Percentiles rank a stretch among this genome's conserved stretches.
Conservation (phyloP, 2,888 invertebrate genomes). For the Syrista parreyssii region DNA sequence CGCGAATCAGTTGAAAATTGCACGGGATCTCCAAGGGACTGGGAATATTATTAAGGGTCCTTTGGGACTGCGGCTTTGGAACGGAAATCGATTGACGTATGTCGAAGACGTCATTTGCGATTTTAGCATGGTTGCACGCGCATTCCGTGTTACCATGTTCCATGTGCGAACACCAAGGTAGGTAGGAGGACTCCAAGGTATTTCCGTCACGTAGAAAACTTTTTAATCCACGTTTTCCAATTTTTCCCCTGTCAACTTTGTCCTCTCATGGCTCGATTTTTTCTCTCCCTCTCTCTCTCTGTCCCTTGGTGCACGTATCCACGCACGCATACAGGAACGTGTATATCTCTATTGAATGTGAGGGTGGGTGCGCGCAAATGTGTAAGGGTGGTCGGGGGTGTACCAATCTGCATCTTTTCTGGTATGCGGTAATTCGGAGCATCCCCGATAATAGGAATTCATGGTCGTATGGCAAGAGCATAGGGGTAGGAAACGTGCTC, state of each 20-base stretch:
- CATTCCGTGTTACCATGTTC: not conserved
- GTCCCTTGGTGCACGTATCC: slow-evolving; percentile 16
- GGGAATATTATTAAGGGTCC: not conserved
- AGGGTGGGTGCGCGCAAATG: not conserved
- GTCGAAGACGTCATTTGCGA: not conserved
- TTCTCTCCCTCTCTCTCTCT: slow-evolving; percentile 15
- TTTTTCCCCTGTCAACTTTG: slow-evolving; percentile 46
- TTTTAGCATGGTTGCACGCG: not conserved
- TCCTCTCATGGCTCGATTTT: slow-evolving; percentile 9
- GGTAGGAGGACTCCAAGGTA: slow-evolving; percentile 18
- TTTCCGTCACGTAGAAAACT: slow-evolving; percentile 32
- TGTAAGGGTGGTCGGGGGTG: slow-evolving; percentile 8
- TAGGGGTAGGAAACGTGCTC: not conserved
- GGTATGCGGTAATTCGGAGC: slow-evolving; percentile 40
- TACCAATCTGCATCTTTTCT: slow-evolving; percentile 44
- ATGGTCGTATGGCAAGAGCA: slow-evolving; percentile 15
- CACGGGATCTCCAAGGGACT: not conserved
- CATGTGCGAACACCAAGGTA: not conserved
- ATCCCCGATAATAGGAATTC: slow-evolving; percentile 45
- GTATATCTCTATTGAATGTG: not conserved
- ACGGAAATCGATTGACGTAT: not conserved
- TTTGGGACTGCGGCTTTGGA: not conserved
- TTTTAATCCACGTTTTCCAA: slow-evolving; percentile 47
- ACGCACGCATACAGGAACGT: slow-evolving; percentile 9
- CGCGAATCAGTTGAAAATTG: not conserved